phyloP scores from a whole-genome alignment of 2,888 invertebrate genomes.

The Drosophila putrida region DNA sequence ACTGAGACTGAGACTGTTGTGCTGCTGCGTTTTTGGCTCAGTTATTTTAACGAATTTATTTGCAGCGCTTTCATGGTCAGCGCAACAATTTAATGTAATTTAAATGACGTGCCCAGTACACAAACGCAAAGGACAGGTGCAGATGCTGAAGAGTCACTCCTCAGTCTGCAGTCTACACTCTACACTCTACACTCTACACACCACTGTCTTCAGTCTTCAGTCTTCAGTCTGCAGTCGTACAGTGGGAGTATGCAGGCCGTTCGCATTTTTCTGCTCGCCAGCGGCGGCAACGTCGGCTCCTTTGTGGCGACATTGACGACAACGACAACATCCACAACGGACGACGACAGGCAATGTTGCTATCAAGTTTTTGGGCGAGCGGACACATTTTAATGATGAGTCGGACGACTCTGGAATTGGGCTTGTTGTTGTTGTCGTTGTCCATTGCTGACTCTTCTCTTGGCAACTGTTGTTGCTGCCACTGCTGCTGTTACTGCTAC shows the following conservation, averaged over 20 bases:
- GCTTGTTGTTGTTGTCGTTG: slow-evolving; percentile 34
- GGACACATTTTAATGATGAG: slow-evolving; percentile 80
- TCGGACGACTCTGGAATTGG: slow-evolving; percentile 74
- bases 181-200: slow-evolving; percentile 26
- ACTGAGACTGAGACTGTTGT: slow-evolving; percentile 44
- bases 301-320: slow-evolving; percentile 74
- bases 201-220: slow-evolving; percentile 13
- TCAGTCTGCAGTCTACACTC: slow-evolving; percentile 27
- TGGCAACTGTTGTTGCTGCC: slow-evolving; percentile 33
- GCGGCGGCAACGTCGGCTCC: slow-evolving; percentile 68
- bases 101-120: slow-evolving; percentile 83
- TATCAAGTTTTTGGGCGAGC: slow-evolving; percentile 78
- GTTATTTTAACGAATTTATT: slow-evolving; percentile 82
- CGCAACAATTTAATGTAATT: slow-evolving; percentile 84
- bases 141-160: slow-evolving; percentile 52
- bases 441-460: slow-evolving; percentile 17
- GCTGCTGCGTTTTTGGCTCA: slow-evolving; percentile 69
- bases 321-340: slow-evolving; percentile 71
- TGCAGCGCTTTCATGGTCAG: slow-evolving; percentile 82
- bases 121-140: slow-evolving; percentile 68
- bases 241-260: slow-evolving; percentile 75
- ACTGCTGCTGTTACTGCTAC: slow-evolving; percentile 56
- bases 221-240: slow-evolving; percentile 34
- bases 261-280: slow-evolving; percentile 73
- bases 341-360: slow-evolving; percentile 76